phyloP scores from a whole-genome alignment of 2,888 invertebrate species.

The Escarpia spicata region DNA sequence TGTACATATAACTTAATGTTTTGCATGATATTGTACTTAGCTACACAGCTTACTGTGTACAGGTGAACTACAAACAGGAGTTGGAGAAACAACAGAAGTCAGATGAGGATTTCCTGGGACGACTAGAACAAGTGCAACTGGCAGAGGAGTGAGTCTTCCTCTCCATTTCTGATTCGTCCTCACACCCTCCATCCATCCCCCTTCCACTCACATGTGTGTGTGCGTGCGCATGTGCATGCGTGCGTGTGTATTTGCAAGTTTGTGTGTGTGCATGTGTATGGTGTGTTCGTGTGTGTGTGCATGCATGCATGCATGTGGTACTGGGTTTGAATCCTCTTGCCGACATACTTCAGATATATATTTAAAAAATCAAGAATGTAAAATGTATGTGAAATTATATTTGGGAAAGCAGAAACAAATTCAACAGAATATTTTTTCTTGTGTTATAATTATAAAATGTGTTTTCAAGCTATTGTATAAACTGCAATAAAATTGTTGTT shows the following conservation, averaged over 20 bases:
- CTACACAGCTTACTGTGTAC: constrained; percentile 36
- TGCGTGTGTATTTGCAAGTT: too few relatives aligned
- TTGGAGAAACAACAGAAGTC: constrained; percentile 50
- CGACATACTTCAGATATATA: too few relatives aligned
- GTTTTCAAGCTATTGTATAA: not conserved
- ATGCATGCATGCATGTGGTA: too few relatives aligned
- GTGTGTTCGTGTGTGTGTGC: too few relatives aligned
- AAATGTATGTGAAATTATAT: too few relatives aligned
- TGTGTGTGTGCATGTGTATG: too few relatives aligned
- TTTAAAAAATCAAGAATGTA: too few relatives aligned
- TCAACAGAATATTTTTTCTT: not conserved
- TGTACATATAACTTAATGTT: not conserved
- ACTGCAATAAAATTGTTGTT: constrained; percentile 20
- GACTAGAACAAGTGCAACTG: constrained; percentile 64
- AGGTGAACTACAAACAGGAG: constrained; percentile 57
- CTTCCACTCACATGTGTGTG: not conserved
- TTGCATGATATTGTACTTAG: not conserved
- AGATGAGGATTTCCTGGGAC: constrained; percentile 62
- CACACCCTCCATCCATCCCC: not conserved
- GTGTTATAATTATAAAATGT: not conserved
- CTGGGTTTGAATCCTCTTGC: too few relatives aligned
- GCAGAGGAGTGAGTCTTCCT: constrained; percentile 63
- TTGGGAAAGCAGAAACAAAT: too few relatives aligned
- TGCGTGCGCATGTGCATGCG: too few relatives aligned
- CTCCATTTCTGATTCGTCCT: not conserved